Conservation (phyloP, 2,113 vertebrate genomes). For the Campylomormyrus numenius region DNA sequence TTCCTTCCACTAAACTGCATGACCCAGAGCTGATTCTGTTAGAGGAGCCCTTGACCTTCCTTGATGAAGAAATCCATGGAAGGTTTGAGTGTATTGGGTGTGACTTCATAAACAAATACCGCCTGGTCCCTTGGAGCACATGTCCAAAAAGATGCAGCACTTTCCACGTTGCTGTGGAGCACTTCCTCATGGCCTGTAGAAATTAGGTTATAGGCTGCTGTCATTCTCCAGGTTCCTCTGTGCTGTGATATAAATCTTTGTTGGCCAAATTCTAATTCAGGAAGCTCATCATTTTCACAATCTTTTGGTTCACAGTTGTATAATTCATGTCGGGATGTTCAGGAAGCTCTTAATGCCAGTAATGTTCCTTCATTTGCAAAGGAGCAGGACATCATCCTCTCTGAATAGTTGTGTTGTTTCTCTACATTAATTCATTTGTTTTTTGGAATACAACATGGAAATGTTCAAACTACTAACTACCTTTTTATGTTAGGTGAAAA, state of each 20-base stretch:
- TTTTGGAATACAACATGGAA: not conserved
- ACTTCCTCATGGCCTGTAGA: not conserved
- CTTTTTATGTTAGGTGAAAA: not conserved
- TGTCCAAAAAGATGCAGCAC: not conserved
- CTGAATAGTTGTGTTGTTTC: not conserved
- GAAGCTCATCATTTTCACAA: not conserved
- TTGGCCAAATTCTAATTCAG: not conserved
- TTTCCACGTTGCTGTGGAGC: slow-evolving; percentile 4
- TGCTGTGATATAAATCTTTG: not conserved
- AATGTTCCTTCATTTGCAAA: not conserved
- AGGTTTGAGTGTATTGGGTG: not conserved
- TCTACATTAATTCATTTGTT: not conserved
- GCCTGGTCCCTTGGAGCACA: slow-evolving; percentile 23
- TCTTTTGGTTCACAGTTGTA: not conserved
- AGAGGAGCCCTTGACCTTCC: slow-evolving; percentile 23
- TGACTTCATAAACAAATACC: not conserved
- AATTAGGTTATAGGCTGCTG: not conserved
- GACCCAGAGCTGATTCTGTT: not conserved
- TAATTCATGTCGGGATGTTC: not conserved
- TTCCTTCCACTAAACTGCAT: not conserved
- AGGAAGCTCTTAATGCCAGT: not conserved
- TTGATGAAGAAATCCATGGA: slow-evolving; percentile 26
- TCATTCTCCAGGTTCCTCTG: not conserved
- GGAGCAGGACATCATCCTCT: not conserved
- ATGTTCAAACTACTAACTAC: not conserved